Evolutionary conservation across 37 sponge, comb jelly and placozoan genomes (phyloP), one percentile per base, ranked within the genome.

Genomic region (Eunapius fragilis): DNA sequence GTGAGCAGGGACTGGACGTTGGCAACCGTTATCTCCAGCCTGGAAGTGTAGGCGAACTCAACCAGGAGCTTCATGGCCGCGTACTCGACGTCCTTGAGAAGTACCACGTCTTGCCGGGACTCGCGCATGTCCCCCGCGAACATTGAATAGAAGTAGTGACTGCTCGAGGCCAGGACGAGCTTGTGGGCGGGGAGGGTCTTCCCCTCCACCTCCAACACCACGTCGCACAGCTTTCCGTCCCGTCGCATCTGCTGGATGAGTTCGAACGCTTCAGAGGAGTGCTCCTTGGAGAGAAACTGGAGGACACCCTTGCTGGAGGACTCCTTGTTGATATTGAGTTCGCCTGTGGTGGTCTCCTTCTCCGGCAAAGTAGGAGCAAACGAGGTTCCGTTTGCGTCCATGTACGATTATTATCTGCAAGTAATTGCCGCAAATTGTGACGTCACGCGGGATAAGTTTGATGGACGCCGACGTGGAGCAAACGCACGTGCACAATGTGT

Each of bases 1-100:
- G 91, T 90, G 88, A 98, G 88, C 69, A 98, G 80, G 0, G 88
- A 90, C 90, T 98, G 91, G 24, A 94, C 92, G 75, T 98, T 94
- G 67, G 67, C 36, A n/a, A 83, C 85, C 13, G 94, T 96, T 34
- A 98, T 96, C 74, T 93, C 92, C 37, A 98, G 88, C 81, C 93
- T 87, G 33, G 93, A 80, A 27, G 97, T 90, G 87, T 98, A 98
- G 34, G 92, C 87, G 80, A 96, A 98, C 25, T 96, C 90, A 19
- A 98, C 93, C 47, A 98, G 87, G 24, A 75, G 37, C 37, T 86
- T 68, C 77, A 96, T 89, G 10, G 99, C 95, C 14, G 87, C 87
- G 9, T 89, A 87, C 36, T 98, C 97, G 6, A 98, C 91, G 27
- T 93, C 99, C 32, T 94, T 89, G 23, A 98, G 87, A n/a, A 84